Conservation (phyloP, 2,797 vertebrate genomes). For the Ibycter americanus region DNA sequence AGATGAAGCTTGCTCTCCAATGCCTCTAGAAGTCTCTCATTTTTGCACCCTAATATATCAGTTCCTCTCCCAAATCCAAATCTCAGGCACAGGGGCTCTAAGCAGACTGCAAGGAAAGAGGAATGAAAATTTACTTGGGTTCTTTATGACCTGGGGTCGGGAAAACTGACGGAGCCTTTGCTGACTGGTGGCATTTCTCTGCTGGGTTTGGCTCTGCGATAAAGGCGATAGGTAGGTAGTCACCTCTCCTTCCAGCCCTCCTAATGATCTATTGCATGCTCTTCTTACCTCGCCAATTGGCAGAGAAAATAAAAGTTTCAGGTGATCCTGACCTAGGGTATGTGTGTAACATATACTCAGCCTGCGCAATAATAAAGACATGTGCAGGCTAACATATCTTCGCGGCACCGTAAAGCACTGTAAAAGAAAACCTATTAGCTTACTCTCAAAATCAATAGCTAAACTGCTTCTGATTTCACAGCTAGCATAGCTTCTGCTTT, state of each 20-base stretch:
- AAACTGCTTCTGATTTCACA: not conserved
- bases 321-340: not conserved
- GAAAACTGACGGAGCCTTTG: not conserved
- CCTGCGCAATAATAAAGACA: not conserved
- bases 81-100: not conserved
- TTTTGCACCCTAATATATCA: not conserved
- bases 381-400: not conserved
- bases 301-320: not conserved
- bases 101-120: not conserved
- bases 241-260: not conserved
- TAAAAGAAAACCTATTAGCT: not conserved
- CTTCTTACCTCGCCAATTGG: fast-evolving
- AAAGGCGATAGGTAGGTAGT: not conserved
- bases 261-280: not conserved
- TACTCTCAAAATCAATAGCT: not conserved
- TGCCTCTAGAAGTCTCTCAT: not conserved
- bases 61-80: not conserved
- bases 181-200: not conserved
- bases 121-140: not conserved
- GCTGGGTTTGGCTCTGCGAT: not conserved
- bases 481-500: not conserved
- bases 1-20: not conserved
- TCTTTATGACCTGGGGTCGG: not conserved
- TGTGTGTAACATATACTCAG: not conserved
- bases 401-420: not conserved